These are phyloP conservation scores for Axinella damicornis DNA, from an alignment of 37 sponge, comb jelly and placozoan species.

Conservation along the genomic window DNA sequence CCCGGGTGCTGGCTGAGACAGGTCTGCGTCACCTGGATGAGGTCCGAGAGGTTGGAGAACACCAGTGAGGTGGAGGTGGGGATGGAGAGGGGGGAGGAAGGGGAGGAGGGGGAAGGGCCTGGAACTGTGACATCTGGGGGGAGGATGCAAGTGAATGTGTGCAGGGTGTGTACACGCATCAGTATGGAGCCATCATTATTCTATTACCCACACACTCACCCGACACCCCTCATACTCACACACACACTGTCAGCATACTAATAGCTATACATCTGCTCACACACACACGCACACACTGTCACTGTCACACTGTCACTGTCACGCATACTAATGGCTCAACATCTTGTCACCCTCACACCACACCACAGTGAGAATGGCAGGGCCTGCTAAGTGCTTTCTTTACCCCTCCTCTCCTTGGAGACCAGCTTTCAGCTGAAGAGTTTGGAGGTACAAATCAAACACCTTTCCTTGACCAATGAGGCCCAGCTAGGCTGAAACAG, in stretches of 20 bases:
- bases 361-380: no score
- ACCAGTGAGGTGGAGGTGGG: not conserved
- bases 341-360: not conserved
- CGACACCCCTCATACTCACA: no score
- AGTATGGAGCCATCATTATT: no score
- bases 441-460: no score
- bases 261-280: no score
- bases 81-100: not conserved
- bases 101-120: slow-evolving; percentile 11
- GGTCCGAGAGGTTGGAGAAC: slow-evolving; percentile 3
- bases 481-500: no score
- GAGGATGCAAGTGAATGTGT: not conserved
- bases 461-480: no score
- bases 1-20: slow-evolving; percentile 28
- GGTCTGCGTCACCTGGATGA: slow-evolving; percentile 24
- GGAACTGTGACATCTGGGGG: not conserved
- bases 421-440: no score
- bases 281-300: not conserved
- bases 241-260: no score
- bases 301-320: not conserved
- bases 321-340: not conserved
- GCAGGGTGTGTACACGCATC: not conserved
- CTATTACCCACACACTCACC: no score
- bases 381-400: no score
- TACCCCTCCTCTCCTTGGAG: no score